Percentiles rank a stretch among this genome's conserved stretches.
phyloP scores from a whole-genome alignment of 2,888 invertebrate genomes.

The Noctua pronuba region DNA sequence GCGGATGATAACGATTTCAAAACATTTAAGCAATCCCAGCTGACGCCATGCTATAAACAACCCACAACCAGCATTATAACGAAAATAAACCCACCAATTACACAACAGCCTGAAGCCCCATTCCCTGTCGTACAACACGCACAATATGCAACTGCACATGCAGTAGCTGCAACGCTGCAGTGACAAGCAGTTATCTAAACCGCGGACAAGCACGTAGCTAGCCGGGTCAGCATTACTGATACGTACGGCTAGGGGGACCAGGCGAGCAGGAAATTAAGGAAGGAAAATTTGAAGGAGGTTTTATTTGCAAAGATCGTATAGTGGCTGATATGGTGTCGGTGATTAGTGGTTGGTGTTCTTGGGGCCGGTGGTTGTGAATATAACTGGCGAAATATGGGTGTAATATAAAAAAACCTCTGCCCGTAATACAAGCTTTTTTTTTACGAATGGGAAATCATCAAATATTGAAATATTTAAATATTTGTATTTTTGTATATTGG shows the following conservation, averaged over 20 bases:
- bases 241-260: constrained; percentile 29
- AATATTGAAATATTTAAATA: no score
- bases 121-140: constrained; percentile 24
- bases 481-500: no score
- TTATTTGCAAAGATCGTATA: neutral
- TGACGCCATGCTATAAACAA: neutral
- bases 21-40: neutral
- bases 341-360: neutral
- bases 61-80: neutral
- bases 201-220: constrained; percentile 53
- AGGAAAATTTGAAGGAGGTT: neutral
- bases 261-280: neutral
- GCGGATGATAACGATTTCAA: neutral
- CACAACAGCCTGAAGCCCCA: neutral
- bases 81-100: constrained; percentile 20
- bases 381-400: neutral
- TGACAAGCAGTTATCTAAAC: constrained; percentile 56
- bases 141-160: constrained; percentile 9
- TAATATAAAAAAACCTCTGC: neutral
- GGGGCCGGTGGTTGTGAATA: neutral
- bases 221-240: constrained; percentile 54
- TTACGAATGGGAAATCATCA: no score
- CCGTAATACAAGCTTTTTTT: no score
- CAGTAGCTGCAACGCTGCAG: constrained; percentile 23
- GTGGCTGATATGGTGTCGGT: neutral